Evolutionary conservation across 2,113 vertebrate genomes (phyloP).

Genomic region (Vidua chalybeata): DNA sequence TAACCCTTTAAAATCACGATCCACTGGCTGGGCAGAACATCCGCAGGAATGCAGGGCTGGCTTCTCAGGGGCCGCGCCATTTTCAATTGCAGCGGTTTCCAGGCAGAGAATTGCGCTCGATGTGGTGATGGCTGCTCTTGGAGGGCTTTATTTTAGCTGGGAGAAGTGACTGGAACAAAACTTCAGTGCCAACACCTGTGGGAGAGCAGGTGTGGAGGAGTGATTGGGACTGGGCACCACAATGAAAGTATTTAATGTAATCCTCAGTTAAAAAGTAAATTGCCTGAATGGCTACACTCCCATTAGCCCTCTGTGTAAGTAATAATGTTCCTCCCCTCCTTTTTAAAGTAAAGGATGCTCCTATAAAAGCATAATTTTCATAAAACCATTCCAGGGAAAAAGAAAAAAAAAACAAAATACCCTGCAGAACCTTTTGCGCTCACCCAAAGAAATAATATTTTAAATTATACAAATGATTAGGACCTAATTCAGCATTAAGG

Average conservation of each 20-base stretch:
- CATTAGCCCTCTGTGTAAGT: not conserved
- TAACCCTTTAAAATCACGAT: not conserved
- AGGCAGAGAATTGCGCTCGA: not conserved
- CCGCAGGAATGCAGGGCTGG: fast-evolving
- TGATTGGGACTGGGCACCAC: not conserved
- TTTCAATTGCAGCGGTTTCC: not conserved
- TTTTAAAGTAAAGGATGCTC: not conserved
- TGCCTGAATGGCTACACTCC: not conserved
- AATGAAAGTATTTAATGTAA: not conserved
- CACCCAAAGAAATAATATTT: constrained; percentile 9
- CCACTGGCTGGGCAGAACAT: not conserved
- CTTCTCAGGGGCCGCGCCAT: fast-evolving
- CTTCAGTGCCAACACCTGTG: not conserved
- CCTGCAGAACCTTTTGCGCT: not conserved
- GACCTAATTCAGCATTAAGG: not conserved
- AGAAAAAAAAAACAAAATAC: not conserved
- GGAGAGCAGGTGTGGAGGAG: not conserved
- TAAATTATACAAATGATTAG: constrained; percentile 44
- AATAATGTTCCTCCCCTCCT: not conserved
- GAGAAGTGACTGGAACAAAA: not conserved
- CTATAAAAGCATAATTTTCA: constrained; percentile 2
- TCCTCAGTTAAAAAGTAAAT: constrained; percentile 18
- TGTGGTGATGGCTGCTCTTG: not conserved
- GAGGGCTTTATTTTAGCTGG: not conserved
- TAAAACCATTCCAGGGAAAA: not conserved